Percentiles rank a stretch among this genome's conserved stretches.
phyloP scores from a whole-genome alignment of 2,113 vertebrate species.

The Amblyornis subalaris region DNA sequence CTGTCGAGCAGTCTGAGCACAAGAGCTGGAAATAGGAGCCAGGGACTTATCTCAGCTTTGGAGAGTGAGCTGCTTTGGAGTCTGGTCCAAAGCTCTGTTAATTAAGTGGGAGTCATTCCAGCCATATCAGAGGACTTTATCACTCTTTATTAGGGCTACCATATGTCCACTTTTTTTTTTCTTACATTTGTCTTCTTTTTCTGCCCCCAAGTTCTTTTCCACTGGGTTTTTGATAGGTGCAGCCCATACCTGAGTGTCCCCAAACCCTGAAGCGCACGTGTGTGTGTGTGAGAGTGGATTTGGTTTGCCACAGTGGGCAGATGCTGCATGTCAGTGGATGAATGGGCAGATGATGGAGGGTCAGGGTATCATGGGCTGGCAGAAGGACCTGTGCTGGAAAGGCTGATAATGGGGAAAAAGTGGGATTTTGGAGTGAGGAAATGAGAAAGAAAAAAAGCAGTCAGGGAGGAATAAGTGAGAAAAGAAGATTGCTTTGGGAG shows the following conservation, averaged over 20 bases:
- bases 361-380: neutral
- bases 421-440: neutral
- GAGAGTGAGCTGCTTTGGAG: constrained; percentile 33
- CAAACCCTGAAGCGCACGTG: rapidly evolving
- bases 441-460: neutral
- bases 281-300: neutral
- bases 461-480: neutral
- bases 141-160: constrained; percentile 49
- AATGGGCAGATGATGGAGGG: neutral
- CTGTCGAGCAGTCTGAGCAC: neutral
- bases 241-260: neutral
- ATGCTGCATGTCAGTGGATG: neutral
- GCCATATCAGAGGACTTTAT: constrained; percentile 39
- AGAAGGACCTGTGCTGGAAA: neutral
- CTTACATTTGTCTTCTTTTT: neutral
- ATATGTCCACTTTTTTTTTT: neutral
- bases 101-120: constrained; percentile 48
- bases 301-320: neutral
- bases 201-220: neutral
- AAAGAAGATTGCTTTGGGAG: neutral
- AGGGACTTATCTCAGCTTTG: constrained; percentile 49
- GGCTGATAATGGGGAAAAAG: neutral
- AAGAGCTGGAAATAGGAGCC: constrained; percentile 28
- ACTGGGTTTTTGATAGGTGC: neutral
- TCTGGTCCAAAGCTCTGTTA: constrained; percentile 12